Evolutionary conservation across 2,113 vertebrate species (phyloP).

Genomic region (Anoura caudifer): DNA sequence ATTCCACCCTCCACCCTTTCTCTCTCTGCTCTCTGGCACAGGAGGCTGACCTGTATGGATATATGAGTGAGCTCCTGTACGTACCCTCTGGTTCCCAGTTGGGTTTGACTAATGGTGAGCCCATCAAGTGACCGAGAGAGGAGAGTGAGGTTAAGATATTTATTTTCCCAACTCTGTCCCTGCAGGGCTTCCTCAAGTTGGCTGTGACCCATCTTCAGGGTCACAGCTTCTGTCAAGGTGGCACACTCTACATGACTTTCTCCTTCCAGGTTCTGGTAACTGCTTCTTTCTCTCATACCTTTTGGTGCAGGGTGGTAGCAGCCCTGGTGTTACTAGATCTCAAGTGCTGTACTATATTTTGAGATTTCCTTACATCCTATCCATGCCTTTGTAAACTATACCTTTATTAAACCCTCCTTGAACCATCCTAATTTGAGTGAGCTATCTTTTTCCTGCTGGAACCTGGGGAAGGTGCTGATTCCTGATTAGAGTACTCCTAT

Average conservation of each 20-base stretch:
- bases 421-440: constrained; percentile 8
- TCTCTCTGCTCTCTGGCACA: not conserved
- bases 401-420: not conserved
- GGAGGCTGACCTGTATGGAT: not conserved
- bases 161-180: not conserved
- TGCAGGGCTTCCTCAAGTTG: not conserved
- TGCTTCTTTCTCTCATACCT: not conserved
- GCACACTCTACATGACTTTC: not conserved
- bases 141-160: not conserved
- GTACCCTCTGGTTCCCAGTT: not conserved
- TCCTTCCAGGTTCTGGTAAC: not conserved
- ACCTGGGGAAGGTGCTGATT: not conserved
- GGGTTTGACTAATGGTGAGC: not conserved
- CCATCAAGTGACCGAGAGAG: not conserved
- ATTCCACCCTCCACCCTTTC: not conserved
- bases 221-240: not conserved
- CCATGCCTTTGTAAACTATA: not conserved
- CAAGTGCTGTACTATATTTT: not conserved
- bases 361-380: not conserved
- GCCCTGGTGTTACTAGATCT: not conserved
- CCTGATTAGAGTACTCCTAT: not conserved
- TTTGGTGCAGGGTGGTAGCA: not conserved
- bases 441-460: not conserved
- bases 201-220: not conserved
- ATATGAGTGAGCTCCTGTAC: not conserved